Evolutionary conservation across 30 jellyfish, hydroid and myxozoan species (phyloP), one percentile per base, ranked within the genome.

Genomic region (Mastigias papua): DNA sequence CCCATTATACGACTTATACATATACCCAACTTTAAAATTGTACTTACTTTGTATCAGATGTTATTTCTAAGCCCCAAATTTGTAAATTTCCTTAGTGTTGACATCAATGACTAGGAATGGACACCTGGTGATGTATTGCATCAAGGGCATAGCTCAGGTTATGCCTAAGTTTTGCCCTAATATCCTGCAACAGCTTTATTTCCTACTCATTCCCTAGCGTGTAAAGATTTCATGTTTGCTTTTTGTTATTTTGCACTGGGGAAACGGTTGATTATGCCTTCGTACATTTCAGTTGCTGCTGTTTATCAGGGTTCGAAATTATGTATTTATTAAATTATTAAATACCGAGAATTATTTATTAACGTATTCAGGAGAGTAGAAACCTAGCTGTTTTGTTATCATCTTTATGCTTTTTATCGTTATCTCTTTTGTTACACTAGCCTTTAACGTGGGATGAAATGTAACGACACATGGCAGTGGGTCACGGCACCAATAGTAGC

Each of bases 391-490:
- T n/a, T 63, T 13, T 8, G 26, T 63, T 23, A 1, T 23, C 27
- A 10, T 63, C 23, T 9, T 23, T 63, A 63, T 63, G 35, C 35
- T 7, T 63, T 63, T 23, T 63, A 63, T 27, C 21, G 23, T 7
- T 13, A 5, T 63, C 37, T 1, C 23, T 63, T n/a, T 63, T 23
- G 74, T 19, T 23, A 27, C 42, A 23, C 21, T 63, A 19, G 35
- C 20, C 67, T 19, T 63, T 63, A 11, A 23, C 23, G 22, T 63
- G 37, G 42, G 42, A 63, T n/a, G 35, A 9, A 7, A 23, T 10
- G 35, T 19, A n/a, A 17, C 23, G 74, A 23, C 74, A 27, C 74
- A 42, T 63, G 74, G 26, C 27, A 63, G 42, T 42, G 74, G 74
- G 35, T 63, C 67, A 51, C 25, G 67, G 67, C 67, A 51, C 67